These are phyloP conservation scores for Zaprionus davidi DNA, from an alignment of 1,140 invertebrate species.

Conservation along the genomic window DNA sequence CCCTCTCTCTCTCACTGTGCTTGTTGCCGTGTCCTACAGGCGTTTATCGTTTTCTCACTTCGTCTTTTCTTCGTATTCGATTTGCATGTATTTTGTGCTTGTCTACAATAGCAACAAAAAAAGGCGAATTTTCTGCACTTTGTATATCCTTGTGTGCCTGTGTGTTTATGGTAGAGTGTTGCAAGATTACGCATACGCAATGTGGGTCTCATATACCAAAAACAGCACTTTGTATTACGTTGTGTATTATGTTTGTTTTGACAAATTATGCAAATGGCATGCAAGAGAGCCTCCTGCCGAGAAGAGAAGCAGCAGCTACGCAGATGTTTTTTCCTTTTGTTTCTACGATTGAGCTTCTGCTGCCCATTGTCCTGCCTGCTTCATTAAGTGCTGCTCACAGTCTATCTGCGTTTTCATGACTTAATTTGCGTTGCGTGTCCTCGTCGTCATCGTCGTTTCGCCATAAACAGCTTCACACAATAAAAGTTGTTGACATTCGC, in stretches of 20 bases:
- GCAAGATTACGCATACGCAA: constrained; percentile 79
- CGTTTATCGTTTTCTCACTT: constrained; percentile 68
- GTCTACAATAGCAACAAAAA: constrained; percentile 46
- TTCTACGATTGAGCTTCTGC: neutral
- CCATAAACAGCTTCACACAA: constrained; percentile 79
- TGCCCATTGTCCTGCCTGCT: constrained; percentile 36
- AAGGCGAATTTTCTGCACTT: constrained; percentile 54
- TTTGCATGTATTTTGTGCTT: constrained; percentile 69
- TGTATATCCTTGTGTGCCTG: constrained; percentile 20
- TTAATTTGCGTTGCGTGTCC: constrained; percentile 76
- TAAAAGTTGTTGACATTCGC: constrained; percentile 76
- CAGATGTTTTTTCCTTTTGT: constrained; percentile 24
- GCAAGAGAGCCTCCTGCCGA: constrained; percentile 13
- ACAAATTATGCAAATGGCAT: constrained; percentile 79
- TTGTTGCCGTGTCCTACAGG: constrained; percentile 46
- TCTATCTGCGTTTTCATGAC: constrained; percentile 65
- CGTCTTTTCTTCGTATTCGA: constrained; percentile 49
- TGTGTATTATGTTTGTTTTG: constrained; percentile 73
- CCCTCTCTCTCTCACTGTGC: neutral
- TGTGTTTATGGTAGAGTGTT: constrained; percentile 46
- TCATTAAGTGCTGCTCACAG: constrained; percentile 32
- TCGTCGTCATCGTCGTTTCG: constrained; percentile 42
- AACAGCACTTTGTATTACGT: constrained; percentile 61
- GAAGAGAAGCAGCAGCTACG: constrained; percentile 23
- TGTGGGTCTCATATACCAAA: constrained; percentile 46